A percentile compares a stretch with the other conserved stretches of the same genome.
These are phyloP conservation scores for Sus scrofa DNA, from an alignment of 2,113 vertebrate genomes.

Conservation along the genomic window T2T-Sscrofa CM000817.6:31145001-31145500, in stretches of 20 bases:
- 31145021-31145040: too few species aligned
- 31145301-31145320: not conserved
- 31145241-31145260: not conserved
- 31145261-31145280: too few species aligned
- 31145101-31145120: too few species aligned
- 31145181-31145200: not conserved
- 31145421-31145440: not conserved
- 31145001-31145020: too few species aligned
- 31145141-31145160: not conserved
- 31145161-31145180: not conserved
- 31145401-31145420: not conserved
- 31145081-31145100: too few species aligned
- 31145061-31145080: too few species aligned
- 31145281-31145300: too few species aligned
- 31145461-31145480: not conserved
- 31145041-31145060: too few species aligned
- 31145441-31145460: not conserved
- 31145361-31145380: not conserved
- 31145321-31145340: not conserved
- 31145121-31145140: not conserved
- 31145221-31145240: not conserved
- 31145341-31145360: too few species aligned
- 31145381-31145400: not conserved
- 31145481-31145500: not conserved
- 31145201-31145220: not conserved